Conservation (phyloP, 2,888 invertebrate species). For the Stratiomys singularior region DNA sequence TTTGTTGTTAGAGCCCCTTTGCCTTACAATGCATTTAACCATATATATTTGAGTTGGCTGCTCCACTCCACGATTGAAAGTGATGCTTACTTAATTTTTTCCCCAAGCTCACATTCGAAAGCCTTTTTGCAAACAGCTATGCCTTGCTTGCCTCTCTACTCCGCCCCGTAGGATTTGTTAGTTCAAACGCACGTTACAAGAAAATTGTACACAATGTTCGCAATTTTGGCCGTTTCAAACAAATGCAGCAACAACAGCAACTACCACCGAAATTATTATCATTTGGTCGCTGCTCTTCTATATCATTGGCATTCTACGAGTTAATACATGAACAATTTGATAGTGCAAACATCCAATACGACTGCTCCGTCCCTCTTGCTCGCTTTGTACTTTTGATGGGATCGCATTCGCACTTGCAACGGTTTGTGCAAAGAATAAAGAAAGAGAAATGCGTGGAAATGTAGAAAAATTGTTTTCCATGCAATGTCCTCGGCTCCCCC, state of each 20-base stretch:
- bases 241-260: constrained; percentile 30
- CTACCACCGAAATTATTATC: constrained; percentile 27
- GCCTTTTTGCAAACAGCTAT: constrained; percentile 27
- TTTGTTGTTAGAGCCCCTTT: too few species aligned
- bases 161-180: constrained; percentile 9
- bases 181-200: constrained; percentile 13
- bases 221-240: constrained; percentile 27
- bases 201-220: constrained; percentile 37
- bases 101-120: background rate
- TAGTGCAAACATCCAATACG: constrained; percentile 42
- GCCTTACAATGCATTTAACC: too few species aligned
- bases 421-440: constrained; percentile 40
- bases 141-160: background rate
- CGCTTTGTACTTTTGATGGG: background rate
- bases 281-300: background rate
- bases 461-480: constrained; percentile 40
- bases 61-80: too few species aligned
- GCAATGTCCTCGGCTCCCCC: constrained; percentile 18
- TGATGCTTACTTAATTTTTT: too few species aligned
- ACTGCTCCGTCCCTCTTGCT: constrained; percentile 13
- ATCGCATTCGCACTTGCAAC: constrained; percentile 16
- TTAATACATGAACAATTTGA: constrained; percentile 35
- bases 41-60: too few species aligned
- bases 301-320: constrained; percentile 30
- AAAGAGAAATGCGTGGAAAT: constrained; percentile 35